A percentile compares a stretch with the other conserved stretches of the same genome.
phyloP scores from a whole-genome alignment of 2,113 vertebrate genomes.

The Psophia crepitans region DNA sequence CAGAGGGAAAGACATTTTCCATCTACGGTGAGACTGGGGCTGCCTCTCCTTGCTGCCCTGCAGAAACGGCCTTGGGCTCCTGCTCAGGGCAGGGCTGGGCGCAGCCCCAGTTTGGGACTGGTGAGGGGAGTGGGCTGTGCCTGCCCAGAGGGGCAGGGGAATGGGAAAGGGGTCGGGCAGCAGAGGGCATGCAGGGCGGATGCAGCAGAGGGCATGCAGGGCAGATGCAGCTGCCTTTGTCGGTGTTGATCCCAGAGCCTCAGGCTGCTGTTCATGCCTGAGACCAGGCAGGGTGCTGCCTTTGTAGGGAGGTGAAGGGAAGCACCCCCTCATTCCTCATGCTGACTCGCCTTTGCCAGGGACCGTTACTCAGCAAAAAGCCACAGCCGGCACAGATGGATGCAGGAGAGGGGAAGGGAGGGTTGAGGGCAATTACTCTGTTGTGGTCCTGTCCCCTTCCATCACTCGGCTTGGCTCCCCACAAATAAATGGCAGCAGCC shows the following conservation, averaged over 20 bases:
- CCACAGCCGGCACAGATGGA: background rate
- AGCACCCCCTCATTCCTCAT: background rate
- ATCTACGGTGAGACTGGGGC: fast-evolving
- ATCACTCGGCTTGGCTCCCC: fast-evolving
- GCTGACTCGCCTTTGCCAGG: background rate
- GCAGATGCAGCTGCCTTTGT: background rate
- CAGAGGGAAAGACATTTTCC: background rate
- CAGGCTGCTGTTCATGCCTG: background rate
- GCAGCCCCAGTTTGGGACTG: background rate
- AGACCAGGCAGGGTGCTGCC: background rate
- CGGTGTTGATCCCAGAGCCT: fast-evolving
- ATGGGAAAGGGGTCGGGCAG: fast-evolving
- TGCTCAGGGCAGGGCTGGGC: fast-evolving
- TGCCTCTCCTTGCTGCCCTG: background rate
- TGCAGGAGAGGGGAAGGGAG: background rate
- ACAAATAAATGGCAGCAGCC: fast-evolving
- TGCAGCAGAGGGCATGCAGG: background rate
- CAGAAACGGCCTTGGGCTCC: background rate
- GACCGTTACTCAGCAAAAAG: background rate
- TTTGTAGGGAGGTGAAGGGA: background rate
- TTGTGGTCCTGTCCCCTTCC: background rate
- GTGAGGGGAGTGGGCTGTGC: background rate
- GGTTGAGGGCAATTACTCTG: fast-evolving
- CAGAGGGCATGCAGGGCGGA: background rate
- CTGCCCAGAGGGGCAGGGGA: background rate